Evolutionary conservation across 2,888 invertebrate species (phyloP), one percentile per base, ranked within the genome.

Genomic region (Aleiodes alternator): DNA sequence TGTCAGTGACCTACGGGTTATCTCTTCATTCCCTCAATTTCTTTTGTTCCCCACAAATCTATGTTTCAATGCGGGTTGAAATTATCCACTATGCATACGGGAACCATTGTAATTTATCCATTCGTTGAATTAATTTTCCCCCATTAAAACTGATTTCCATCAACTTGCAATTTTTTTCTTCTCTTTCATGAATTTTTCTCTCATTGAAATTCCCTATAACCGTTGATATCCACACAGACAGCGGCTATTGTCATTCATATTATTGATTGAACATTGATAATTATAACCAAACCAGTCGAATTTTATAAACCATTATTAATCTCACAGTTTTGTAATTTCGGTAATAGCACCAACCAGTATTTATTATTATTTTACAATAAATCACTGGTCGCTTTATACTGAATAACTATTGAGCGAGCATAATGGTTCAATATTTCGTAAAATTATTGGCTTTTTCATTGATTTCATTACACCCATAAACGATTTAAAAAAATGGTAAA

Each of bases 51-150:
- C 48, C 50, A 14, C 51, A 23, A 57, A 38, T 73, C 59, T 56
- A 59, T 59, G 51, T 59, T 43, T 34, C 73, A 72, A 77, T 75
- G 77, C 77, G 79, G 79, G 79, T 75, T 43, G 69, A 79, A 77
- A 79, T 79, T 50, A 76, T 70, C 77, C 77, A 34, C 4, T 34
- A 69, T 73, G 64, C 72, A 73, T 79, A 75, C 77, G 77, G 79
- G 75, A 71, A 71, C 64, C 56, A 77, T 79, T 79, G 73, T 73
- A 79, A 79, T 79, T 75, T 77, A 77, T 79, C 75, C 75, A 69
- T 61, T 61, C 69, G 73, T 77, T 76, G 79, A 75, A 75, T 73
- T 64, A 56, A 73, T 61, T 53, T 70, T 64, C 48, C n/a, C 64
- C 5, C 14, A 11, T n/a, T 34, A 64, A 64, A 43, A 3, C 16